phyloP scores from a whole-genome alignment of 2,888 invertebrate species.

The Sphaerolaimus hirsutus region DNA sequence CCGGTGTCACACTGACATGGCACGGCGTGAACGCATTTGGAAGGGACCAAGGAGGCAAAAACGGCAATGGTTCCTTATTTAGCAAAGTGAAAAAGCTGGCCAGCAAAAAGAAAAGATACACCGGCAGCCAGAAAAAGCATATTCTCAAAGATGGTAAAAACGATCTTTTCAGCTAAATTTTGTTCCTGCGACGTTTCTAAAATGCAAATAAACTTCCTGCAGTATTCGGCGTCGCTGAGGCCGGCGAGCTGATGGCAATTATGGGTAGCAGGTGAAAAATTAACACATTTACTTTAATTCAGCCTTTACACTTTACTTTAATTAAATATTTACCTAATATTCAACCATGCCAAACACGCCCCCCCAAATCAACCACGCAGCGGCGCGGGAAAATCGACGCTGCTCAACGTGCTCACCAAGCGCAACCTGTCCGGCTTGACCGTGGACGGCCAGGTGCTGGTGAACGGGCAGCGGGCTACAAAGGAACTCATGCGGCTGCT shows the following conservation, averaged over 20 bases:
- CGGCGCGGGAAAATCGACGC: conserved; percentile 70
- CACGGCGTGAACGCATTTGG: neutral
- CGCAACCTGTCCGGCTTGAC: conserved; percentile 25
- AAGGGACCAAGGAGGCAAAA: too few species aligned
- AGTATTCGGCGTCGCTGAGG: conserved; percentile 45
- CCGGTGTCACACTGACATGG: neutral
- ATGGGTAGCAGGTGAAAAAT: conserved; percentile 57
- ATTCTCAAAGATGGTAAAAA: neutral
- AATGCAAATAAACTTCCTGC: conserved; percentile 5
- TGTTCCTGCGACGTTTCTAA: neutral
- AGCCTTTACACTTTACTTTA: conserved; percentile 14
- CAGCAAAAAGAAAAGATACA: neutral
- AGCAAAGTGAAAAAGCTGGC: neutral
- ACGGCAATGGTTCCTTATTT: too few species aligned
- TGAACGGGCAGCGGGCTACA: conserved; percentile 3
- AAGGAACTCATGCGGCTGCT: conserved; percentile 25
- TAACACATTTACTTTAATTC: too few species aligned
- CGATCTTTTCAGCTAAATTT: neutral
- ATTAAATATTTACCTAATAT: neutral
- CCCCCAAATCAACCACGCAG: conserved; percentile 35
- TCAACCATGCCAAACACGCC: conserved; percentile 2
- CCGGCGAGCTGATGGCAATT: conserved; percentile 54
- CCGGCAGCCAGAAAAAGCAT: neutral
- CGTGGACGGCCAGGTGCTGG: neutral
- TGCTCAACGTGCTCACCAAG: conserved; percentile 61